Base-by-base conservation (phyloP, 2,888 invertebrate species). In the Bursaphelenchus okinawaensis region DNA sequence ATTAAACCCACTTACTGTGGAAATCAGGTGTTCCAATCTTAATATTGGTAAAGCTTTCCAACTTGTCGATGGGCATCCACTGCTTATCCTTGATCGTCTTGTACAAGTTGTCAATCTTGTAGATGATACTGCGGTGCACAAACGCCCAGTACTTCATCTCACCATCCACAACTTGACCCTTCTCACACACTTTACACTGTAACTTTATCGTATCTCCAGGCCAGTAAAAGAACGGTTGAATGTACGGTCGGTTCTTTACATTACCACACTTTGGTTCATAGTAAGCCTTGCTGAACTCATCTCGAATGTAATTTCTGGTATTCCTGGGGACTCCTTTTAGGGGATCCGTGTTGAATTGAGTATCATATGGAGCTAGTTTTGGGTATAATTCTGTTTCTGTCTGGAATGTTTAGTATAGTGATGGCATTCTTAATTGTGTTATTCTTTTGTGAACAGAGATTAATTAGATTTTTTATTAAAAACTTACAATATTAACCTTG, bases 1-100 rank as follows among this genome's bases (percentile, higher is more conserved):
- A n/a, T n/a, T n/a, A n/a, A n/a, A n/a, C n/a, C n/a, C n/a, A n/a
- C n/a, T n/a, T n/a, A n/a, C n/a, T n/a, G n/a, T n/a, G n/a, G n/a
- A n/a, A n/a, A n/a, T n/a, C n/a, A n/a, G n/a, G n/a, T n/a, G n/a
- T n/a, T n/a, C n/a, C n/a, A n/a, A n/a, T n/a, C n/a, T n/a, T n/a
- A n/a, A n/a, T n/a, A n/a, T n/a, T n/a, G n/a, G n/a, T n/a, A n/a
- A n/a, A n/a, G n/a, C n/a, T n/a, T n/a, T n/a, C n/a, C n/a, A n/a
- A n/a, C n/a, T n/a, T n/a, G n/a, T n/a, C n/a, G n/a, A 40, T 40
- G 40, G 40, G 40, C 19, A 54, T 16, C 54, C 54, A 54, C 2
- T 54, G 12, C 26, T 54, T 26, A 54, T 54, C 19, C 26, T 54
- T 54, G 54, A 54, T 23, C 12, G 54, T 54, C 54, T n/a, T n/a